Conservation (phyloP, 2,797 vertebrate genomes). For the Adelosebastes latens region DNA sequence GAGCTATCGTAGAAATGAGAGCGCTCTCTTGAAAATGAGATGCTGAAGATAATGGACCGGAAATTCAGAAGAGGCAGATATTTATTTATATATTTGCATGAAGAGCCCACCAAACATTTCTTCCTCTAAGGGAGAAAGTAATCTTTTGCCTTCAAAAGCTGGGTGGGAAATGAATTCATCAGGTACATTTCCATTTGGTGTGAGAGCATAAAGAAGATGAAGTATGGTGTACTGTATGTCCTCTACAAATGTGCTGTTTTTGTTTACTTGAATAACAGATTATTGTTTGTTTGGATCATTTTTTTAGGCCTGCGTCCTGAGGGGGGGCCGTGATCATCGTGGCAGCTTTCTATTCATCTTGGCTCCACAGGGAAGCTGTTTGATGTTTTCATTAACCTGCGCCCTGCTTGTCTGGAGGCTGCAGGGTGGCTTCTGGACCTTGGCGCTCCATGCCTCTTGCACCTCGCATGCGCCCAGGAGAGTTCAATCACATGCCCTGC, state of each 20-base stretch:
- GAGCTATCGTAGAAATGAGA: conserved; percentile 6
- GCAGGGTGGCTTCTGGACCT: conserved; percentile 56
- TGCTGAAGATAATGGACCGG: conserved; percentile 43
- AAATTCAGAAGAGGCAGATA: conserved; percentile 29
- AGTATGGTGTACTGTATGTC: background rate
- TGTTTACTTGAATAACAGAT: conserved; percentile 32
- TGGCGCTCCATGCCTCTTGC: conserved; percentile 44
- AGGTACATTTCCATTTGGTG: conserved; percentile 23
- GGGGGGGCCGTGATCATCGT: conserved; percentile 31
- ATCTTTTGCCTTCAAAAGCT: conserved; percentile 45
- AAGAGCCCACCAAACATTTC: conserved; percentile 29
- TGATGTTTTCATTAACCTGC: conserved; percentile 82
- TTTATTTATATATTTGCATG: conserved; percentile 36
- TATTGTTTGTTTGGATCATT: conserved; percentile 56
- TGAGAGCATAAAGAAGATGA: conserved; percentile 13
- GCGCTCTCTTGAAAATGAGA: conserved; percentile 27
- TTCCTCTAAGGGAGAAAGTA: conserved; percentile 27
- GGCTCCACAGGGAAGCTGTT: conserved; percentile 54
- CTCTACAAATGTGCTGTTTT: conserved; percentile 41
- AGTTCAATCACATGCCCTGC: conserved; percentile 76
- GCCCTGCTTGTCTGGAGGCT: conserved; percentile 57
- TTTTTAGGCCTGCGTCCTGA: conserved; percentile 26
- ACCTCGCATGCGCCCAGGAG: conserved; percentile 53
- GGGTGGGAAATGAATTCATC: conserved; percentile 39
- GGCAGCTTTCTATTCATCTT: conserved; percentile 57